Conservation (phyloP, 2,113 vertebrate genomes). For the Bubo blakistoni region DNA sequence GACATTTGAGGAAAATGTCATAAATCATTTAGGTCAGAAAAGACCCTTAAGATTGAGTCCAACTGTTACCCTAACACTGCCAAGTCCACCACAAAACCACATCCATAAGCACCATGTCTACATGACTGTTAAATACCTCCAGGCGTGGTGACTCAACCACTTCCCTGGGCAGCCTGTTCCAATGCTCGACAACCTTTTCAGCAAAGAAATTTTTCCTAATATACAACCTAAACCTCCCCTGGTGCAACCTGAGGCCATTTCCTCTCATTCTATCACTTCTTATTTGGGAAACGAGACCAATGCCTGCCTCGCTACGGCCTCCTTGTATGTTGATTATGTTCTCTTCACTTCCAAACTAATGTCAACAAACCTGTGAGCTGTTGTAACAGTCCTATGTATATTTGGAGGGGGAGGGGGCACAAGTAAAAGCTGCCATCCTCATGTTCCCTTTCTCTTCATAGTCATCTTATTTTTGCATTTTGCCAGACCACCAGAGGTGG, state of each 20-base stretch:
- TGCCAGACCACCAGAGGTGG: neutral
- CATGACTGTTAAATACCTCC: neutral
- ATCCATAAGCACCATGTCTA: neutral
- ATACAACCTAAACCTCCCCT: neutral
- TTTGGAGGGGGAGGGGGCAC: accelerated
- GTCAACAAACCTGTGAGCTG: neutral
- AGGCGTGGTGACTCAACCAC: neutral
- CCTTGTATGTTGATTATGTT: neutral
- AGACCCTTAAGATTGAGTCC: neutral
- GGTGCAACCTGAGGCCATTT: neutral
- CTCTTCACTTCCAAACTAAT: neutral
- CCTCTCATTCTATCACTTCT: neutral
- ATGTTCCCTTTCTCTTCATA: neutral
- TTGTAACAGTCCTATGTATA: neutral
- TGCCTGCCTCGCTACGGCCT: neutral
- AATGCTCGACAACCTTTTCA: neutral
- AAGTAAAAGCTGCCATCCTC: neutral
- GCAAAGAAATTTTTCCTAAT: neutral
- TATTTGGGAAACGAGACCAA: neutral
- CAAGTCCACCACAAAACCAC: neutral
- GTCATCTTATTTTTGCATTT: neutral
- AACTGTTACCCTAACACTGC: neutral
- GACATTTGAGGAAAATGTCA: neutral
- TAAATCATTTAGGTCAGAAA: neutral
- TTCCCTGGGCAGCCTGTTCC: neutral